A percentile compares a stretch with the other conserved stretches of the same genome.
phyloP scores from a whole-genome alignment of 2,113 vertebrate species.

The Eulemur rufifrons region DNA sequence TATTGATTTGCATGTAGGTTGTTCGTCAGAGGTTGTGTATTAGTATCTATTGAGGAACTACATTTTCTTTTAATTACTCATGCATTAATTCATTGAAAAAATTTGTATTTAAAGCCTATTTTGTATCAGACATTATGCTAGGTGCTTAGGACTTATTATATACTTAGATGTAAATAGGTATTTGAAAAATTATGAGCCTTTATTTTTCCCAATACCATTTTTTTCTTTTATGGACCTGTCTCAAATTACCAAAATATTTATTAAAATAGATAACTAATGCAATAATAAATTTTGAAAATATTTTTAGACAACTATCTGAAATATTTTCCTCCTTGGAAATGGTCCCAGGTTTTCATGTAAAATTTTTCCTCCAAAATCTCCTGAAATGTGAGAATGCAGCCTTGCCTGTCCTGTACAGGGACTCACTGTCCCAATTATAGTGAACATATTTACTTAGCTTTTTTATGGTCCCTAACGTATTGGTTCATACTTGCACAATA shows the following conservation, averaged over 20 bases:
- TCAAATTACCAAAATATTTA: neutral
- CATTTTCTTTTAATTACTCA: neutral
- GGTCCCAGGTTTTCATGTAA: neutral
- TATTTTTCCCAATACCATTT: neutral
- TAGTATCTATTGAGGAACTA: neutral
- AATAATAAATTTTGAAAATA: neutral
- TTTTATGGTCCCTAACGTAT: neutral
- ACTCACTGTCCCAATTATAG: neutral
- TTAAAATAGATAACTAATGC: neutral
- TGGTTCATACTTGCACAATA: neutral
- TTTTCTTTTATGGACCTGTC: neutral
- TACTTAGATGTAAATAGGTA: neutral
- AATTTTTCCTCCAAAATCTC: neutral
- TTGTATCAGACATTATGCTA: neutral
- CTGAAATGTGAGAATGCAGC: neutral
- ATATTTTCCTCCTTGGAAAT: neutral
- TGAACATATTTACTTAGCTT: neutral
- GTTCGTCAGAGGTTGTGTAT: neutral
- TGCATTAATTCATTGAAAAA: neutral
- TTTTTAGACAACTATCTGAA: neutral
- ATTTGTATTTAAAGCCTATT: neutral
- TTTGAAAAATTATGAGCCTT: neutral
- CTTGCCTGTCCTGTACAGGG: neutral
- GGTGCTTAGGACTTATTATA: neutral
- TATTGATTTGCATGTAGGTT: neutral